Evolutionary conservation across 1,140 invertebrate species (phyloP).

Genomic region (Cylas formicarius): DNA sequence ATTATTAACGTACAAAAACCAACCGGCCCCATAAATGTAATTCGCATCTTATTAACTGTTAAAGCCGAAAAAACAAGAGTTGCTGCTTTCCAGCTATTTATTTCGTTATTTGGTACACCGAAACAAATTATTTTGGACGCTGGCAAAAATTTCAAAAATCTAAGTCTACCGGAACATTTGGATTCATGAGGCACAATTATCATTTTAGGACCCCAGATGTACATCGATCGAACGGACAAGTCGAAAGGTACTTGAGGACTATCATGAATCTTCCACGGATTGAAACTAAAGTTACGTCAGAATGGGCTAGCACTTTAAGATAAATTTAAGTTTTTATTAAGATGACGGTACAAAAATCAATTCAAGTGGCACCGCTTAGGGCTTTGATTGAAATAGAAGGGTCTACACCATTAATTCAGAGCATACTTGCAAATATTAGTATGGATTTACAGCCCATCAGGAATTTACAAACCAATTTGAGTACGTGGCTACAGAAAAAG

Average conservation of each 20-base stretch:
- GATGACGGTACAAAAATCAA: slow-evolving; percentile 17
- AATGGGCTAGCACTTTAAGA: slow-evolving; percentile 11
- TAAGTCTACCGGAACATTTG: background rate
- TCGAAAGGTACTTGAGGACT: slow-evolving; percentile 32
- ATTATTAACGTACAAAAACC: slow-evolving; percentile 19
- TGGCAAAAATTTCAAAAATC: no score
- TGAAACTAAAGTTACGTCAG: slow-evolving; percentile 11
- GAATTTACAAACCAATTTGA: slow-evolving; percentile 3
- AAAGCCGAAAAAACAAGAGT: slow-evolving; percentile 6
- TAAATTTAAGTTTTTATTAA: slow-evolving; percentile 19
- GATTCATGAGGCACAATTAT: slow-evolving; percentile 4
- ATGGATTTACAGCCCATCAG: slow-evolving; percentile 3
- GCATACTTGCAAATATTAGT: slow-evolving; percentile 4
- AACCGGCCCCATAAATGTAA: slow-evolving; percentile 24
- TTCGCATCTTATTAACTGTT: slow-evolving; percentile 25
- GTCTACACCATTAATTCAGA: slow-evolving; percentile 6
- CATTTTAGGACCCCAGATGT: slow-evolving; percentile 18
- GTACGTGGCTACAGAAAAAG: background rate
- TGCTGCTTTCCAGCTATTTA: background rate
- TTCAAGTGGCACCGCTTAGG: slow-evolving; percentile 9
- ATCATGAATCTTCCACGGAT: slow-evolving; percentile 25
- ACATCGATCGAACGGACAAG: slow-evolving; percentile 33
- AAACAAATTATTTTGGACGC: slow-evolving; percentile 26
- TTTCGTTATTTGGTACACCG: slow-evolving; percentile 15
- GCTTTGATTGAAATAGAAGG: slow-evolving; percentile 9